Conservation (phyloP, 2,797 vertebrate species). For the Lepus townsendii region DNA sequence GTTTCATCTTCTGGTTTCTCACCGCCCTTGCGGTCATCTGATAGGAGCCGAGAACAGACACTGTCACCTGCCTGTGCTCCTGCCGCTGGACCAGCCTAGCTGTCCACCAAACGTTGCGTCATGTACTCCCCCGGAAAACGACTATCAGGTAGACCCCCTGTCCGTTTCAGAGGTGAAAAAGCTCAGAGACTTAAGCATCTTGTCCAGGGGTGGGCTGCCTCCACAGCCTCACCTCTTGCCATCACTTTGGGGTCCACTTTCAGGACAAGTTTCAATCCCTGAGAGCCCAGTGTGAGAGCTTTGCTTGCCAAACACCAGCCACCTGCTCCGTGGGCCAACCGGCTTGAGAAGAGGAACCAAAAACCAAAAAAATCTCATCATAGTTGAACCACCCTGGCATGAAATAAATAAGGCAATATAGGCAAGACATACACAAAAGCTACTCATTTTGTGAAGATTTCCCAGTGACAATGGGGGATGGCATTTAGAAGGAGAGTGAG, state of each 20-base stretch:
- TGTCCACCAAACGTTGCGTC: background rate
- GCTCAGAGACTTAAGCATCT: background rate
- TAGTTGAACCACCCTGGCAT: background rate
- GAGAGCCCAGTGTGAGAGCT: background rate
- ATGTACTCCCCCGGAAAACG: background rate
- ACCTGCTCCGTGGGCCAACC: background rate
- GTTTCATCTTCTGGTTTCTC: background rate
- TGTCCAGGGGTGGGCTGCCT: background rate
- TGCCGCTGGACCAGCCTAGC: background rate
- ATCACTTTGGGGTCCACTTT: background rate
- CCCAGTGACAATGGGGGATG: background rate
- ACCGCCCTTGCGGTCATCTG: background rate
- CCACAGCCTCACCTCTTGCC: background rate
- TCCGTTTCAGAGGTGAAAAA: background rate
- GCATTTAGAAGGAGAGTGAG: slow-evolving; percentile 9
- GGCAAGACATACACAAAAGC: background rate
- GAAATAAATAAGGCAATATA: background rate
- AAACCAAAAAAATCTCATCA: background rate
- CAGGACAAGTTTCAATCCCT: background rate
- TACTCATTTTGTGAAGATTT: background rate
- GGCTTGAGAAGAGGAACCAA: background rate
- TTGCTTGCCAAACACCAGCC: background rate
- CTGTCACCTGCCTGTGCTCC: background rate
- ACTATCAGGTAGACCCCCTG: background rate
- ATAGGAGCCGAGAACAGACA: background rate